These are phyloP conservation scores for Corynorhinus townsendii DNA, from an alignment of 2,113 vertebrate genomes.

Conservation along the genomic window DNA sequence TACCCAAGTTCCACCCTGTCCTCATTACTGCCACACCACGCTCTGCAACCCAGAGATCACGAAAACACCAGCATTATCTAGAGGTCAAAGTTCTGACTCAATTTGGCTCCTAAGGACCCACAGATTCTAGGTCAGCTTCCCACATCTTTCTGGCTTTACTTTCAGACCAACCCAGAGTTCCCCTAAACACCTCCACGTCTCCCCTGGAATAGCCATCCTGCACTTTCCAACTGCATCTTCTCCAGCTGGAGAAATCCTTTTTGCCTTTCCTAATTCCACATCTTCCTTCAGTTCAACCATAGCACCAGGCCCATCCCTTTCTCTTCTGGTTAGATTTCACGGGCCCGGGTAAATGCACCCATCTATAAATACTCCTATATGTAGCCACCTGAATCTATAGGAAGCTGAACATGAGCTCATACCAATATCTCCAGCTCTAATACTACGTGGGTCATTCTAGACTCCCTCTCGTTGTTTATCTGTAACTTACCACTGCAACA, in stretches of 20 bases:
- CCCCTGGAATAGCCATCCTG: fast-evolving
- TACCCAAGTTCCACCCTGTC: fast-evolving
- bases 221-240: neutral
- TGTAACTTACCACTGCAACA: neutral
- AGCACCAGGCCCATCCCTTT: neutral
- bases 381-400: neutral
- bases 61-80: fast-evolving
- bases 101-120: neutral
- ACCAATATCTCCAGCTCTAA: neutral
- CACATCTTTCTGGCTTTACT: neutral
- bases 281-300: neutral
- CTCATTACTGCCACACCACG: neutral
- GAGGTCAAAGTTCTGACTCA: neutral
- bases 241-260: neutral
- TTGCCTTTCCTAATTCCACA: neutral
- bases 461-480: neutral
- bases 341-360: fast-evolving
- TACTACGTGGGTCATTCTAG: neutral
- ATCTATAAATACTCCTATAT: neutral
- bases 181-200: neutral
- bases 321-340: neutral
- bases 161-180: neutral
- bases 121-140: neutral
- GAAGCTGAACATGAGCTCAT: neutral
- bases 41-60: neutral